Percentiles rank a stretch among this genome's conserved stretches.
Conservation (phyloP, 2,797 vertebrate species). For the Pristis pectinata region DNA sequence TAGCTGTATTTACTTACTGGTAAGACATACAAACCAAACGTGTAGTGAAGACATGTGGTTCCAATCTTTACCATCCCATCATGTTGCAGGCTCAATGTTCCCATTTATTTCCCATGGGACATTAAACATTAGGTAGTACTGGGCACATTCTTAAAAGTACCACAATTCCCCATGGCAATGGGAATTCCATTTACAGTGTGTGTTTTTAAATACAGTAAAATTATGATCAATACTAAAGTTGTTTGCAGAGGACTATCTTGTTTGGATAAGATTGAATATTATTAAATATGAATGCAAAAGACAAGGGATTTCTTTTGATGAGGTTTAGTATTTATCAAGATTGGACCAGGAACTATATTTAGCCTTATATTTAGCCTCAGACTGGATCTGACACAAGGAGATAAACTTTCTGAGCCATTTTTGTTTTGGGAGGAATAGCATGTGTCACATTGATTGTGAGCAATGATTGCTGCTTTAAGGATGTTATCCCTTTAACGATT, state of each 20-base stretch:
- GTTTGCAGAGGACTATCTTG: neutral
- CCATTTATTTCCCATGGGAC: constrained; percentile 23
- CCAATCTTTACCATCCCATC: constrained; percentile 28
- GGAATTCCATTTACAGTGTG: constrained; percentile 26
- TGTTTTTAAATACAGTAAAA: constrained; percentile 20
- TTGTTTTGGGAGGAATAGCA: neutral
- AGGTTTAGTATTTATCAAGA: neutral
- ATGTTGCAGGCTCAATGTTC: constrained; percentile 22
- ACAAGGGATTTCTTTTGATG: neutral
- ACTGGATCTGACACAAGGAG: neutral
- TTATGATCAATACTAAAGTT: constrained; percentile 1
- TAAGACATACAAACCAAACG: constrained; percentile 33
- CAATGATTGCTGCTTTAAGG: no score
- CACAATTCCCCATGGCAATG: neutral
- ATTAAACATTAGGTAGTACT: constrained; percentile 2
- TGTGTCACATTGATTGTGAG: no score
- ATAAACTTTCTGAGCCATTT: neutral
- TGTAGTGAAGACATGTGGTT: constrained; percentile 34
- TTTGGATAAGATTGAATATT: neutral
- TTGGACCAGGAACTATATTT: neutral
- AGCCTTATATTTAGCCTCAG: no score
- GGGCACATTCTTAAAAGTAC: constrained; percentile 21
- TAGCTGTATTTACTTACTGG: constrained; percentile 29
- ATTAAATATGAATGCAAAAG: constrained; percentile 7
- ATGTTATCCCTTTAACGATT: no score